Conservation (phyloP, 2,797 vertebrate genomes). For the Sebastes oblongus region DNA sequence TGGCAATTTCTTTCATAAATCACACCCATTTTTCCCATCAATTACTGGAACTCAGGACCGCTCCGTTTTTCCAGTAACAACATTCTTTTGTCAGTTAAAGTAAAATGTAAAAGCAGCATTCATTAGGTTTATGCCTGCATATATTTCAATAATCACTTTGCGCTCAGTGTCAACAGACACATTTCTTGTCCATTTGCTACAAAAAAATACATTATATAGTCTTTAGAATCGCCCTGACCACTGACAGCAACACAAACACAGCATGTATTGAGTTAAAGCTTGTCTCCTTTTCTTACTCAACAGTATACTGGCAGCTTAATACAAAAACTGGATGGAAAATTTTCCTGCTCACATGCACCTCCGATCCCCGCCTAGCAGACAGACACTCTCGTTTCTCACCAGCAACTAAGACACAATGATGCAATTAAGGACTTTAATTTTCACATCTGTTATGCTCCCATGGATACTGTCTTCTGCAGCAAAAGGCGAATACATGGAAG, state of each 20-base stretch:
- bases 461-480: slow-evolving; percentile 82
- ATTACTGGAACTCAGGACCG: not conserved
- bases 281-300: slow-evolving; percentile 58
- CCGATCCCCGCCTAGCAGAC: slow-evolving; percentile 49
- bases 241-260: slow-evolving; percentile 31
- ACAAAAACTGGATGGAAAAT: slow-evolving; percentile 73
- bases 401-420: slow-evolving; percentile 53
- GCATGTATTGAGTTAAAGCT: slow-evolving; percentile 78
- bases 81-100: slow-evolving; percentile 25
- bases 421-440: slow-evolving; percentile 68
- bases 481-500: slow-evolving; percentile 65
- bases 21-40: not conserved
- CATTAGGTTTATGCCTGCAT: not conserved
- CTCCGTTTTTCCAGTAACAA: slow-evolving; percentile 23
- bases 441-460: slow-evolving; percentile 78
- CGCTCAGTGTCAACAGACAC: not conserved
- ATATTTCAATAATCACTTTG: not conserved
- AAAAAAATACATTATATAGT: not conserved
- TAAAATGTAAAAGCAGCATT: not conserved
- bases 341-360: slow-evolving; percentile 65
- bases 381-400: slow-evolving; percentile 37
- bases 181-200: not conserved
- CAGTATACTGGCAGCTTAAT: slow-evolving; percentile 65
- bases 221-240: not conserved
- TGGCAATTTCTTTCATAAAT: slow-evolving; percentile 18